Percentiles rank a stretch among this genome's conserved stretches.
Evolutionary conservation across 2,797 vertebrate species (phyloP).

Genomic region (Chrysocyon brachyurus): DNA sequence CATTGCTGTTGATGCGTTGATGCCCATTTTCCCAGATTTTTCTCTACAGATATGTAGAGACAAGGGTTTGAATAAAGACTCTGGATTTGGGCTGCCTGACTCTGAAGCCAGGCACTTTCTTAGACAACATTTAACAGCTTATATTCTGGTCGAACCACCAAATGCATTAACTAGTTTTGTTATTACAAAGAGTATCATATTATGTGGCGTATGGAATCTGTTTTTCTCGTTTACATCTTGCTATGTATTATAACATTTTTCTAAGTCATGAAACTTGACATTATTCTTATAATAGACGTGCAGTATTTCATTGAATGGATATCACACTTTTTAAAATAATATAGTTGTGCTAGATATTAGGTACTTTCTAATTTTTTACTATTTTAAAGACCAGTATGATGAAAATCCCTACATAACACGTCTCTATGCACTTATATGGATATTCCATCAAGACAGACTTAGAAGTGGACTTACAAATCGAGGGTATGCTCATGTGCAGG

Average conservation of each 20-base stretch:
- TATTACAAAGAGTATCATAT: background rate
- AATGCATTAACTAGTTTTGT: background rate
- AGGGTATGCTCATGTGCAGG: accelerated
- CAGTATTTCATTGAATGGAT: background rate
- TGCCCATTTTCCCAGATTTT: background rate
- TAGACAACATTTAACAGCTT: background rate
- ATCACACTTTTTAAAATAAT: background rate
- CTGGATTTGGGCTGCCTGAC: background rate
- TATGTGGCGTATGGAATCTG: background rate
- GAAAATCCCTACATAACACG: background rate
- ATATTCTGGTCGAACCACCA: background rate
- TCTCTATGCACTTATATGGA: background rate
- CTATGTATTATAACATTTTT: constrained; percentile 5
- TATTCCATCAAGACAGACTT: background rate
- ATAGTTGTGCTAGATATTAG: background rate
- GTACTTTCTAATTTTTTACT: background rate
- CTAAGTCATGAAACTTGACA: background rate
- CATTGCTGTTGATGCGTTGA: background rate
- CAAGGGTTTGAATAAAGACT: background rate
- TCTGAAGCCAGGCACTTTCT: background rate
- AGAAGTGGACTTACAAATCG: too few relatives aligned
- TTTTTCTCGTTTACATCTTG: background rate
- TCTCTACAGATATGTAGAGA: background rate
- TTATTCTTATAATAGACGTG: background rate
- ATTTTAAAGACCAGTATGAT: background rate